These are phyloP conservation scores for Dermochelys coriacea DNA, from an alignment of 2,797 vertebrate species.

Conservation along the genomic window DNA sequence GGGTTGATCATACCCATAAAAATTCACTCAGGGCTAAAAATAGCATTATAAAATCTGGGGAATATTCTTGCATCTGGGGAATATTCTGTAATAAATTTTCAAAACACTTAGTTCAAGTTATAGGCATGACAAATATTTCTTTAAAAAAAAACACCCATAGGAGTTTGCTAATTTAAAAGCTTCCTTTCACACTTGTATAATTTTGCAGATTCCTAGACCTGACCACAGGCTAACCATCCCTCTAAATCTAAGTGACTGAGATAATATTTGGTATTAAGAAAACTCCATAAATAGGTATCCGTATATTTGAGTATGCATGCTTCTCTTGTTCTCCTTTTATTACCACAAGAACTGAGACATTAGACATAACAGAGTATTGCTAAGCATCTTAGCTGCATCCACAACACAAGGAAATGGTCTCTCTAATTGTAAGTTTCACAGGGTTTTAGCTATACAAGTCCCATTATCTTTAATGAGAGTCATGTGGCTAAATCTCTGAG, in stretches of 20 bases:
- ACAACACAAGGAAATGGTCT: not conserved
- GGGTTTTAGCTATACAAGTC: not conserved
- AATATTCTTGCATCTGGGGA: conserved; percentile 44
- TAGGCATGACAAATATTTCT: not conserved
- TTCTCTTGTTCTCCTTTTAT: not conserved
- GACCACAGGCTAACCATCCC: not conserved
- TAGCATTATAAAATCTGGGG: conserved; percentile 55
- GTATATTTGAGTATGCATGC: conserved; percentile 29
- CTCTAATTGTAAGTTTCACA: not conserved
- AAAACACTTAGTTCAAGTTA: conserved; percentile 18
- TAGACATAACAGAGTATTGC: conserved; percentile 3
- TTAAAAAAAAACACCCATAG: not conserved
- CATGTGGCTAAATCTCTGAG: not conserved
- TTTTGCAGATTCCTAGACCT: conserved; percentile 31
- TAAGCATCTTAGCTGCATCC: not conserved
- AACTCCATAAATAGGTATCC: conserved; percentile 38
- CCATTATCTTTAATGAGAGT: not conserved
- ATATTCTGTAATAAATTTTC: conserved; percentile 44
- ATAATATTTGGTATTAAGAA: conserved; percentile 32
- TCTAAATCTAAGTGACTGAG: conserved; percentile 33
- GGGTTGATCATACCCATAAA: conserved; percentile 58
- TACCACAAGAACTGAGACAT: not conserved
- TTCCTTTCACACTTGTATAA: not conserved
- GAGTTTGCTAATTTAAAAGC: conserved; percentile 4
- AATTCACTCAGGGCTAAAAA: conserved; percentile 46